Evolutionary conservation across 1,140 invertebrate genomes (phyloP), one percentile per base, ranked within the genome.

Genomic region (Micrasema longulum): DNA sequence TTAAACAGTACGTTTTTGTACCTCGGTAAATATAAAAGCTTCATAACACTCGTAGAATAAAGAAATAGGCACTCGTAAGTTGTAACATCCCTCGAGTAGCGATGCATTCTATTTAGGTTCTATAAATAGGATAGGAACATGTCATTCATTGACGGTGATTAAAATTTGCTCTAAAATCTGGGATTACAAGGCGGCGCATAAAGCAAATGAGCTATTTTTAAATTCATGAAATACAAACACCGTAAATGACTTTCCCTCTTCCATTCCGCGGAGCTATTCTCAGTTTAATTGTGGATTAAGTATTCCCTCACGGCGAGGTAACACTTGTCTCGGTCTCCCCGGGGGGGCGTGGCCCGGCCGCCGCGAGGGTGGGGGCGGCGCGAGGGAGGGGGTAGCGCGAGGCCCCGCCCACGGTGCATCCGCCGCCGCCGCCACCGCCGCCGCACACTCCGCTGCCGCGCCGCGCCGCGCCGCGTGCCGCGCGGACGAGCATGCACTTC

Each of bases 201-300:
- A 57, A 35, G 53, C n/a, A 57, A 38, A 57, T 38, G 53, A 57
- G 53, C 53, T 57, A 57, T 57, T 57, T 57, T 57, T 57, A 57
- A 57, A 57, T 57, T 57, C 53, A 57, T 57, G 53, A 57, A 57
- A 57, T 36, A 57, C 36, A 57, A 57, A 57, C 53, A 57, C n/a
- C 53, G 53, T 57, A 57, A 57, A 57, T 57, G 53, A 57, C 53
- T 57, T 57, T 57, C 53, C 53, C 53, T 35, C 26, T 57, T 35
- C 31, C 53, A 14, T 18, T 52, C 20, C 48, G 20, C 16, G 48
- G 53, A 35, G 23, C 53, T 57, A 57, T 57, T 57, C 53, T 57
- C 53, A 36, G 23, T 57, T 57, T 57, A 57, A 57, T 57, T 57
- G 53, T 14, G 53, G 20, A 57, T 57, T 57, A 57, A 57, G 20